These are phyloP conservation scores for Lithosia quadra DNA, from an alignment of 2,888 invertebrate species.

Conservation along the genomic window DNA sequence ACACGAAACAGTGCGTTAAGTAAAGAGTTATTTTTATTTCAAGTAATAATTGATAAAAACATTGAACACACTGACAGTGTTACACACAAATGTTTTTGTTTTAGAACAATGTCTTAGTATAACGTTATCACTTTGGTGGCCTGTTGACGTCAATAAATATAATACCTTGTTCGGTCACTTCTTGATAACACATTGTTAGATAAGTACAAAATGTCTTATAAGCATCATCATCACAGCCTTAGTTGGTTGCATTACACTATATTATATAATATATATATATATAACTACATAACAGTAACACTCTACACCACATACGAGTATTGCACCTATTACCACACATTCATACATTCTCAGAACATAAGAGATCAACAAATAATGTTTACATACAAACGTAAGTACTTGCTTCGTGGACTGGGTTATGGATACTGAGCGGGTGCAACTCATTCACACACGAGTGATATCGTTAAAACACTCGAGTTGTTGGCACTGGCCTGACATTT, in stretches of 20 bases:
- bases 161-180: background rate
- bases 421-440: constrained; percentile 27
- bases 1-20: background rate
- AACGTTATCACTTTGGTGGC: constrained; percentile 5
- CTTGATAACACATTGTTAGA: background rate
- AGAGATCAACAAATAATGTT: constrained; percentile 13
- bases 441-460: constrained; percentile 33
- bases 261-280: too few relatives aligned
- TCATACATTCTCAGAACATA: background rate
- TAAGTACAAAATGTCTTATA: background rate
- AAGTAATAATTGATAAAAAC: background rate
- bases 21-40: background rate
- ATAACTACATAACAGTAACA: too few relatives aligned
- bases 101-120: constrained; percentile 7
- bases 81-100: constrained; percentile 8
- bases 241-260: background rate
- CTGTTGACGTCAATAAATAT: constrained; percentile 1
- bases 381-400: constrained; percentile 28
- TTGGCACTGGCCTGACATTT: constrained; percentile 34
- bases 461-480: constrained; percentile 27
- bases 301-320: too few relatives aligned
- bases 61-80: background rate
- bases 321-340: too few relatives aligned
- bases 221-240: background rate
- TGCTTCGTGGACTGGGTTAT: constrained; percentile 16